Base-by-base conservation (phyloP, 2,888 invertebrate genomes). In the Lysandra bellargus region DNA sequence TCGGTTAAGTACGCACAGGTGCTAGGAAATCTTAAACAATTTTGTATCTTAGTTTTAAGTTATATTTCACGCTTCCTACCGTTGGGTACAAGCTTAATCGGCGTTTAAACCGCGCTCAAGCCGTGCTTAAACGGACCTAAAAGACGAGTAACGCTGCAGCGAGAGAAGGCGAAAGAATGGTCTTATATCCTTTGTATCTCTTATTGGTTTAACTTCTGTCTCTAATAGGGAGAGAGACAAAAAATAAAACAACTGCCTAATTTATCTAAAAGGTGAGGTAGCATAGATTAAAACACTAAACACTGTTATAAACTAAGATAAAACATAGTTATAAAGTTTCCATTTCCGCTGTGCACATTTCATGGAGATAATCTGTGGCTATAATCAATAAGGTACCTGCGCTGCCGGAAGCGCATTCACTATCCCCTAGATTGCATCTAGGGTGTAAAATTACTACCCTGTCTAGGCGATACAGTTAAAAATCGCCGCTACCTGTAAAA, bases 371-470 rank as follows among this genome's bases (percentile, higher is more conserved):
- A 83, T 83, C 83, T 80, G 72, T 73, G 61, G 78, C 79, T 64
- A 81, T 80, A 82, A 85, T 85, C 84, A 84, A 84, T 84, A 83
- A 82, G 81, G 80, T 82, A 82, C 76, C 80, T 85, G 86, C 85
- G 77, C 75, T 79, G 81, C 79, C 81, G 81, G 87, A 86, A 85
- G 84, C 82, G 82, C 85, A 86, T 88, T 85, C 86, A 88, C 89
- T 88, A 89, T 88, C 88, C 88, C 86, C 83, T 83, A 85, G 89
- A 88, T 89, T 87, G 81, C 84, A 89, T 89, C 89, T 74, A 79
- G 74, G 83, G 86, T 88, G 88, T 88, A 87, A 88, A 88, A 88
- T 89, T 88, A 88, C 88, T 82, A 80, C 81, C 75, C 75, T 74
- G 60, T 79, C 57, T 79, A 73, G 73, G 78, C 78, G 60, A 79